Evolutionary conservation across 1,140 invertebrate genomes (phyloP), one percentile per base, ranked within the genome.

Genomic region (Probaryconus sp.): DNA sequence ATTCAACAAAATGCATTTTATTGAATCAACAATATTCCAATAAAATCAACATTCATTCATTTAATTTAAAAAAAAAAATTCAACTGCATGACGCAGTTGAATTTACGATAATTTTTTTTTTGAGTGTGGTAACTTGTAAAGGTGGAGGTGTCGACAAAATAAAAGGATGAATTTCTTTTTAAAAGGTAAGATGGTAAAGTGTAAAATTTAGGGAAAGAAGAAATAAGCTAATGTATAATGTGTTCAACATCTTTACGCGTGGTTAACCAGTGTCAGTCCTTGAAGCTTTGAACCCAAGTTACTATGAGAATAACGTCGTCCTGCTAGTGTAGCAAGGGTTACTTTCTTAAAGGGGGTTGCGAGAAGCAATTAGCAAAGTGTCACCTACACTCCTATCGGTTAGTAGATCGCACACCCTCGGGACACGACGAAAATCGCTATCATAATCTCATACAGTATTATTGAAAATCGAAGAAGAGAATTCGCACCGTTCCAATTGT

Each of bases 301-400:
- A 40, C 71, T 9, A 21, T 5, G 28, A 50, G 30, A 35, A 3
- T 35, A 24, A 3, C 7, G 7, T 13, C 67, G 42, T 48, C 40
- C 56, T 33, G 30, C 48, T 24, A 40, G 48, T 42, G 71, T 68
- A 37, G 42, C 47, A 80, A 79, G 79, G 80, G 76, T 74, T 77
- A 71, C 56, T 80, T 82, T 81, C 81, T 82, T 82, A 79, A 72
- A 78, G 81, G 69, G 77, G 58, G 67, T 80, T 76, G 60, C 61
- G 37, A 77, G 31, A 79, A 77, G 79, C 79, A 84, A 84, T 84
- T 84, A 84, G 79, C 78, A 79, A 84, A 82, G 81, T 84, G 83
- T 84, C 83, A 83, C 68, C 68, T 72, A 76, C 83, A 83, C 77
- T 80, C 83, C 58, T 50, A 80, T 73, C 71, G 38, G 13, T 43